Percentiles rank a stretch among this genome's conserved stretches.
Evolutionary conservation across 2,113 vertebrate genomes (phyloP).

Genomic region (Mirounga angustirostris): DNA sequence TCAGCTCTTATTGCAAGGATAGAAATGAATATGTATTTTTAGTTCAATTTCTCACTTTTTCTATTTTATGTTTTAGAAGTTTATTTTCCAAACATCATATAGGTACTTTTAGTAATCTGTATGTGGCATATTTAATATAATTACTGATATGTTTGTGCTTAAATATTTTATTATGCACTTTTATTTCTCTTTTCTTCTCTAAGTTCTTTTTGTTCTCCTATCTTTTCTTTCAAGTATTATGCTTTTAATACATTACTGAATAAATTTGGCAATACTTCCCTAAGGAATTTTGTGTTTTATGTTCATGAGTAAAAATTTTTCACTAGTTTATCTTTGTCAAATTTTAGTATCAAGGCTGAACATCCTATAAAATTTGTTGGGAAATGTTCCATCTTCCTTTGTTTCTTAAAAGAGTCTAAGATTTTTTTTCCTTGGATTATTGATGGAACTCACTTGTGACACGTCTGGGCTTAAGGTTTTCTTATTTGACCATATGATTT

Average conservation of each 20-base stretch:
- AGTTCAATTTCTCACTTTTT: not conserved
- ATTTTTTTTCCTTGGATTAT: not conserved
- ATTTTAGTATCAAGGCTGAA: not conserved
- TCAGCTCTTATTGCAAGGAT: not conserved
- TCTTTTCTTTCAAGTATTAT: not conserved
- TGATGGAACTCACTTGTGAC: not conserved
- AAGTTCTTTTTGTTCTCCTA: not conserved
- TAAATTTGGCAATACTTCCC: not conserved
- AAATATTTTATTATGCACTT: not conserved
- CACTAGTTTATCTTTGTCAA: not conserved
- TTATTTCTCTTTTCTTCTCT: not conserved
- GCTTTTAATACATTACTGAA: not conserved
- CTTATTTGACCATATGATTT: not conserved
- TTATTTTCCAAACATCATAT: not conserved
- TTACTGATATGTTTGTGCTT: not conserved
- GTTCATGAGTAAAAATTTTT: not conserved
- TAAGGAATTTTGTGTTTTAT: not conserved
- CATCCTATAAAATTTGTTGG: not conserved
- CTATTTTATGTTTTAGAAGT: not conserved
- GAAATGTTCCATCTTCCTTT: not conserved
- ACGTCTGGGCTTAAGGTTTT: not conserved
- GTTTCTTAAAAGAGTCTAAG: not conserved
- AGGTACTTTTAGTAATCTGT: not conserved
- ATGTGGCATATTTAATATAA: not conserved
- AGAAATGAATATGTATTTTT: not conserved